Evolutionary conservation across 2,113 vertebrate genomes (phyloP), one percentile per base, ranked within the genome.

Genomic region (Brachypodius melanocephalos): DNA sequence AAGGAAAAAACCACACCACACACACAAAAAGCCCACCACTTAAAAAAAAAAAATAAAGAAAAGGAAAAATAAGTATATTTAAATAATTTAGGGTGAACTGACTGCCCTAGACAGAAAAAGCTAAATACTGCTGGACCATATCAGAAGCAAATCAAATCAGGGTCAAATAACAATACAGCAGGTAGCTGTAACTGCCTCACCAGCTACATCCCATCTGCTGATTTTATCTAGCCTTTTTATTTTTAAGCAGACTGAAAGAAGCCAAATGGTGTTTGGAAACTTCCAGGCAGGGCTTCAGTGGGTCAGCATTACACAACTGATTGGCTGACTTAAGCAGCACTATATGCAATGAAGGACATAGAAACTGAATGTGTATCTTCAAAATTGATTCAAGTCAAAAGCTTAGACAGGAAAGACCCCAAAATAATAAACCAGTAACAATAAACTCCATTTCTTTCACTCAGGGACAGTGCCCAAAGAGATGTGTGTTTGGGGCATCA

Each of bases 211-310:
- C 77, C 38, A 73, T 65, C 61, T 63, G 28, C n/a, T 72, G 36
- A 25, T 78, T 89, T 84, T 78, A 77, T 92, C 81, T 31, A 90
- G 66, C 36, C 45, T 91, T 82, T 79, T 79, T 49, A 55, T 74
- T 94, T 89, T 52, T 26, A 85, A 72, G 62, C 54, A 82, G 36
- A 45, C 28, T 85, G 71, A 93, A 89, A 91, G 80, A 89, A 89
- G 61, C 12, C 36, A 81, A 93, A 49, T 0, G 2, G 25, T 65
- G 62, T 57, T 89, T 89, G 67, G 74, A 93, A 93, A 73, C 77
- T 82, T 84, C 28, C 42, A 85, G 61, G 31, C 28, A 20, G 0
- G 1, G 45, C 57, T 87, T 86, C 73, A 89, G 46, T 34, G 51
- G 82, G 67, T 38, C 59, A 67, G 28, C 42, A 54, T 85, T 91